Base-by-base conservation (phyloP, 2,797 vertebrate genomes). In the Macroramphosus scolopax region DNA sequence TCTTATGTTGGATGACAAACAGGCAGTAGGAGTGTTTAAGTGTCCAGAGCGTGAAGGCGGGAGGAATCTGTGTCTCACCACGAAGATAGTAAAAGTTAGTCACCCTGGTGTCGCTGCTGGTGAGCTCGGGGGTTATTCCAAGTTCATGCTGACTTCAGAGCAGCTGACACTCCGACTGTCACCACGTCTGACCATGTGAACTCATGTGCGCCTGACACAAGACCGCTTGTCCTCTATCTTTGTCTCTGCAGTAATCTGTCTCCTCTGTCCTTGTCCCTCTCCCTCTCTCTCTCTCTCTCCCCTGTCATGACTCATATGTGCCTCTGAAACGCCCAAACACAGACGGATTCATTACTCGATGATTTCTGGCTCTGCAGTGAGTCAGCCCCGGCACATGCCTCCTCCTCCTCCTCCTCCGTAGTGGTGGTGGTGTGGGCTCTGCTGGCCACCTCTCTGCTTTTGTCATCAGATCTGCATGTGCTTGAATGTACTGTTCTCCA, bases 311-410 rank as follows among this genome's bases (percentile, higher is more conserved):
- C 72, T 88, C 83, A 88, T 73, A 51, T 33, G 78, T 68, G 72
- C 75, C 79, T 77, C 72, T 53, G 69, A 61, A 16, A 83, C 73
- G 76, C 78, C 81, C 70, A 71, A 77, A 80, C 76, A 62, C 75
- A 79, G 75, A 78, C 64, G 16, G 65, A 82, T 85, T 80, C 78
- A 86, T 87, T 80, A 87, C 83, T 82, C 48, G 70, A 75, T 80
- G 81, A 76, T 86, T 83, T 81, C 68, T 75, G 78, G 65, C 74
- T 44, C 29, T 8, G 45, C 40, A n/a, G 41, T 88, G 84, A 88
- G 56, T 87, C 85, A 87, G 68, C 53, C 48, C 31, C 68, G 24
- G 72, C 65, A 64, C 72, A 72, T 49, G 52, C 81, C 83, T 82
- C 84, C 84, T 82, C 80, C 76, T n/a, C n/a, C n/a, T n/a, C n/a